Evolutionary conservation across 2,113 vertebrate species (phyloP).

Genomic region (Dicerorhinus sumatrensis): DNA sequence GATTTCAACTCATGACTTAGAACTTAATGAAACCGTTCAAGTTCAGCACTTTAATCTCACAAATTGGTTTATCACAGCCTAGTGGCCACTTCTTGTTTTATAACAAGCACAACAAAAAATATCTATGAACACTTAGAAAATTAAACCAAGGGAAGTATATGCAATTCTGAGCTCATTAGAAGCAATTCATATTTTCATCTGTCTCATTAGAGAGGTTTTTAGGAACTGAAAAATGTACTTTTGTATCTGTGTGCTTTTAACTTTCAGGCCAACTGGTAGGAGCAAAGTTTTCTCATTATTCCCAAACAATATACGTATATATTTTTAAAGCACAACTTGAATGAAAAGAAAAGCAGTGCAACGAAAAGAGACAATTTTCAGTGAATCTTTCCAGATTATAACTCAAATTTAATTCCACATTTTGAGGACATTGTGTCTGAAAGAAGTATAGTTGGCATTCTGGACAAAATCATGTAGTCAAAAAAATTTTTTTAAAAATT

Average conservation of each 20-base stretch:
- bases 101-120: conserved; percentile 89
- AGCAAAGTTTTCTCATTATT: conserved; percentile 84
- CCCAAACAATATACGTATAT: conserved; percentile 58
- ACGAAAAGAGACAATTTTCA: conserved; percentile 35
- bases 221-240: conserved; percentile 87
- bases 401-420: neutral
- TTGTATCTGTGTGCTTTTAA: conserved; percentile 82
- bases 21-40: conserved; percentile 89
- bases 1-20: conserved; percentile 84
- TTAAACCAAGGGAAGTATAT: conserved; percentile 87
- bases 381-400: neutral
- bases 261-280: conserved; percentile 82
- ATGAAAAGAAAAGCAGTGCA: conserved; percentile 68
- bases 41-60: conserved; percentile 88
- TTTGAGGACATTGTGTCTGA: neutral
- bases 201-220: conserved; percentile 89
- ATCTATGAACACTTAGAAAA: conserved; percentile 89
- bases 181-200: conserved; percentile 90
- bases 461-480: neutral
- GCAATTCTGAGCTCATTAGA: conserved; percentile 89
- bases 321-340: conserved; percentile 69
- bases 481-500: neutral
- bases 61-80: conserved; percentile 91
- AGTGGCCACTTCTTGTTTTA: conserved; percentile 90
- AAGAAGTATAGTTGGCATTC: neutral